phyloP scores from a whole-genome alignment of 2,113 vertebrate species.

The Argyrosomus japonicus region DNA sequence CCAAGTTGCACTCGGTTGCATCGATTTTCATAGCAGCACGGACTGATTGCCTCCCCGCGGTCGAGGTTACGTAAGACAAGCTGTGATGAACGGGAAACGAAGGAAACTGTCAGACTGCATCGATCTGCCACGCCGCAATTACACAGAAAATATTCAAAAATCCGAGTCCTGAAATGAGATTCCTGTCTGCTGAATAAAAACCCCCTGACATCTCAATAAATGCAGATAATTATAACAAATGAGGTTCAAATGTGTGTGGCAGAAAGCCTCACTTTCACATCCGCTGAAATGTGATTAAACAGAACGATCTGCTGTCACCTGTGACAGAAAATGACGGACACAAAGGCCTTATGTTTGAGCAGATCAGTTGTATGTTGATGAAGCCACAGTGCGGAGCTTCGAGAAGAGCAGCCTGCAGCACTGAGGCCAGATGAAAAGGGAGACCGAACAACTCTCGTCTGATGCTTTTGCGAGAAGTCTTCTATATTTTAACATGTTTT shows the following conservation, averaged over 20 bases:
- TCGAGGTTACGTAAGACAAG: conserved; percentile 58
- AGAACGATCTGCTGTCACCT: background rate
- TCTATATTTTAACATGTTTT: conserved; percentile 40
- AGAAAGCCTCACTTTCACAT: background rate
- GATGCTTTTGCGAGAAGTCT: background rate
- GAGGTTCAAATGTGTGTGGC: background rate
- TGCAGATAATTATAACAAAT: conserved; percentile 29
- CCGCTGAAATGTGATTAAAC: background rate
- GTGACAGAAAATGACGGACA: background rate
- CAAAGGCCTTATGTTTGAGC: conserved; percentile 6
- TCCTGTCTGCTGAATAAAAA: background rate
- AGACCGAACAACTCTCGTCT: conserved; percentile 19
- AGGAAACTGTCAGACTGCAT: conserved; percentile 42
- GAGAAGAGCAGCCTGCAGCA: conserved; percentile 33
- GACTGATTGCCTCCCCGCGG: conserved; percentile 56
- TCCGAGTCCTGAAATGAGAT: conserved; percentile 33
- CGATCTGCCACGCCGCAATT: conserved; percentile 42
- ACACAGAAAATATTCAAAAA: conserved; percentile 29
- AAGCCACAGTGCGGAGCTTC: background rate
- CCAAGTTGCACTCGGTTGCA: conserved; percentile 53
- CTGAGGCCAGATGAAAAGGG: conserved; percentile 31
- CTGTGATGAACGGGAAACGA: conserved; percentile 48
- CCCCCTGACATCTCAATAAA: conserved; percentile 23
- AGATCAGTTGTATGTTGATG: conserved; percentile 8
- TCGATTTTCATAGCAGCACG: conserved; percentile 43